Base-by-base conservation (phyloP, 2,797 vertebrate species). In the Onychomys leucogaster region DNA sequence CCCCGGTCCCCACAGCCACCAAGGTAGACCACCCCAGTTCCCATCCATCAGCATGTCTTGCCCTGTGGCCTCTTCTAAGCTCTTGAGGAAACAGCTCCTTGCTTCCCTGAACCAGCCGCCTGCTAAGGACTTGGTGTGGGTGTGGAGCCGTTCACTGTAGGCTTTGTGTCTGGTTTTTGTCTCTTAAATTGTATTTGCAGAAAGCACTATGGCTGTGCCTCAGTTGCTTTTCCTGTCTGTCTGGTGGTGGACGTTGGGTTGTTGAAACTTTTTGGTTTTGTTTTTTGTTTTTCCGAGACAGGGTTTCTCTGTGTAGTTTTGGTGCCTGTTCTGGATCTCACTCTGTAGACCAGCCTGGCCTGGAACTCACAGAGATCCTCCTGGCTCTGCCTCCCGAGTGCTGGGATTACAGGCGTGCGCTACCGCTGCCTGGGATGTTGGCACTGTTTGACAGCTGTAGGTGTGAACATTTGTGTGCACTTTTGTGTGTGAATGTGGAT, bases 1-100 rank as follows among this genome's bases (percentile, higher is more conserved):
- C 99, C 99, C 0, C 99, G 99, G 7, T 99, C 99, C 0, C 99
- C 99, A 0, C 97, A 99, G 96, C 99, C 99, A 0, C 98, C 99
- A 0, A 99, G 99, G 99, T 99, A 97, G 98, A 99, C 37, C 32
- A 1, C 34, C 71, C 41, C 8, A 2, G 3, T 19, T 17, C 9
- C 41, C 32, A 25, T 65, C n/a, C 25, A 0, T 57, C 29, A 8
- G 59, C 4, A 27, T 3, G 6, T 69, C 34, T 37, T 67, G 46
- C 61, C 73, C 61, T 10, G 16, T 59, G 52, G 23, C 52, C 61
- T 78, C 25, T 59, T 46, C 21, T 59, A 4, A 90, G 71, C 13
- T 29, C n/a, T 76, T 12, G 46, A 7, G 41, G 76, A 5, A 9
- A 7, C 25, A 88, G 46, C 86, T 65, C n/a, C 49, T 55, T 71